Base-by-base conservation (phyloP, 2,888 invertebrate genomes). In the Saturnia japonica region DNA sequence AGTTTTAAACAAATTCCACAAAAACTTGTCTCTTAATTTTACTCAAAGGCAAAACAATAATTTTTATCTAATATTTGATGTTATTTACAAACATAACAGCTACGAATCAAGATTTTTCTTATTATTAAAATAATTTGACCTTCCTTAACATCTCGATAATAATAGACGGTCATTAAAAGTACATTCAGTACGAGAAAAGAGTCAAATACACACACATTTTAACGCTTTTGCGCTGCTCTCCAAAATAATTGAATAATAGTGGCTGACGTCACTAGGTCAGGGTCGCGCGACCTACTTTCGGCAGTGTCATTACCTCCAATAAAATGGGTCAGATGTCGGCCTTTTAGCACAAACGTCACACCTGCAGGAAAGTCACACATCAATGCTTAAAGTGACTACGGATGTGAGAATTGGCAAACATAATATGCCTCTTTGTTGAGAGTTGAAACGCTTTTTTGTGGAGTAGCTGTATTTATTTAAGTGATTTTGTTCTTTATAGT, bases 281-380 rank as follows among this genome's bases (percentile, higher is more conserved):
- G 81, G 82, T 70, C 76, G 69, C 72, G 71, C 74, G 83, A 72
- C 81, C 82, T 77, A 84, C 71, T 82, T 85, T 72, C 70, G 74
- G 80, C 72, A 72, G 74, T 75, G 69, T 71, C 71, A 67, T 71
- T 79, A 79, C 76, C 80, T 80, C 76, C 67, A 67, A 68, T 73
- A 67, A 87, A 83, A 80, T 81, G 74, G 82, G 83, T 82, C 83
- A 80, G 72, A 43, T 57, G 68, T 67, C 69, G 80, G 81, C 85
- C 85, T 87, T n/a, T 84, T 28, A 25, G 12, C 78, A 71, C 42
- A 67, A 34, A 68, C 70, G 64, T 68, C 71, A 71, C 64, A 73
- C 42, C 71, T 74, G 73, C 70, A 72, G 69, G 64, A 75, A 68
- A 72, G 43, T 57, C 68, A 67, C 54, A n/a, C 47, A 71, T 73